Base-by-base conservation (phyloP, 2,113 vertebrate genomes). In the Nyctereutes procyonoides region DNA sequence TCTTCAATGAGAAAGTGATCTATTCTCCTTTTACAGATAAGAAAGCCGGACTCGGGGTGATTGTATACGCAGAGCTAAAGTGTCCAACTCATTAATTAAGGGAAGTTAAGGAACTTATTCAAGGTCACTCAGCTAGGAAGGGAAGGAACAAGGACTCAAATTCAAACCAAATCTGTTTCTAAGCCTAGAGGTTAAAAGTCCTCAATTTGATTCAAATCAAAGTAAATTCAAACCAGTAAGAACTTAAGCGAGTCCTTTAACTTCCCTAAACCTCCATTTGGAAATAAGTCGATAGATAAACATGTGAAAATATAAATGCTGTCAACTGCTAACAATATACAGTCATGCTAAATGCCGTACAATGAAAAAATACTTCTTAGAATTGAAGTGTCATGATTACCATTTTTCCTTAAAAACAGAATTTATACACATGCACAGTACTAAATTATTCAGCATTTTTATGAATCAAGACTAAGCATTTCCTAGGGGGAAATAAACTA, bases 381-480 rank as follows among this genome's bases (percentile, higher is more conserved):
- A 60, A 69, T 35, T n/a, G 8, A 77, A 28, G 53, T 48, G 11
- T 81, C 65, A 69, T 7, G 30, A 73, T 60, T 32, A 90, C 6
- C 6, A 82, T 56, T 85, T 88, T 84, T 74, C 32, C 62, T 93
- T 79, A 83, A 77, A 96, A 94, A 74, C 0, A 93, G 15, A 87
- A 83, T 35, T 63, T 83, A 92, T 22, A 92, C 22, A 90, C 30
- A 13, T 88, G n/a, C 48, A 80, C 5, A 65, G 4, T 26, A 73
- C 32, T 63, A 92, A 95, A 60, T 63, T 82, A 77, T 51, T 90
- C 28, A 77, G 15, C 3, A 79, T 38, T 88, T 60, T 93, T 79
- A 73, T 96, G n/a, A 92, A 77, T 62, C 63, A 88, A 92, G 53
- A 90, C n/a, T 48, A 77, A 95, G 80, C 35, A 8, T 84, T 97